Evolutionary conservation across 2,113 vertebrate species (phyloP).

Genomic region (Ramphastos sulfuratus): DNA sequence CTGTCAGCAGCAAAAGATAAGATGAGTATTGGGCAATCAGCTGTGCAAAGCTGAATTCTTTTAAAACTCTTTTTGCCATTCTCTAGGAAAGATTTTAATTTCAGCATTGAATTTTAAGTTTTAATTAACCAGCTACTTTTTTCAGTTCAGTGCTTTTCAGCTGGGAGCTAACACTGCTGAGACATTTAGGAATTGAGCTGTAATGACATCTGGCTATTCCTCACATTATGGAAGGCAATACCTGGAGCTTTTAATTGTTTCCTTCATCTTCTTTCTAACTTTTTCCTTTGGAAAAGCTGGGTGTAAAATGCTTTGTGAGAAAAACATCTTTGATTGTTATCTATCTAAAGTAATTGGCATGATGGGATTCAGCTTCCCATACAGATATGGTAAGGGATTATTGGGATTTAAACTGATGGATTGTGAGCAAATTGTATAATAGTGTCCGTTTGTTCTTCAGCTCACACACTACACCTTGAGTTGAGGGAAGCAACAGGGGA

Average conservation of each 20-base stretch:
- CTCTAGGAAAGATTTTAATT: slow-evolving; percentile 72
- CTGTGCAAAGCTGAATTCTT: slow-evolving; percentile 73
- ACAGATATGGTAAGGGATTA: neutral
- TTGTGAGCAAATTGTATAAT: neutral
- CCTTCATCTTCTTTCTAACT: slow-evolving; percentile 15
- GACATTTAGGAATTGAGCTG: slow-evolving; percentile 38
- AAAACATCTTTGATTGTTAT: neutral
- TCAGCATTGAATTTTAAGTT: slow-evolving; percentile 75
- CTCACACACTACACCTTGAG: rapidly evolving
- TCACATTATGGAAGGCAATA: slow-evolving; percentile 7
- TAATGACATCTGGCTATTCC: slow-evolving; percentile 26
- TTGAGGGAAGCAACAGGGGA: neutral
- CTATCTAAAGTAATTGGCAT: neutral
- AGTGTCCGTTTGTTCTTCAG: neutral
- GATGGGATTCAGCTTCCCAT: neutral
- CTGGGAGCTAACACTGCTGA: slow-evolving; percentile 48
- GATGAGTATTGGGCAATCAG: slow-evolving; percentile 66
- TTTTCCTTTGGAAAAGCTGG: slow-evolving; percentile 1
- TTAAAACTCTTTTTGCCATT: slow-evolving; percentile 70
- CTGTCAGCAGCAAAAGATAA: slow-evolving; percentile 49
- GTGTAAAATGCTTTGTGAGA: neutral
- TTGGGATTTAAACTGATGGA: neutral
- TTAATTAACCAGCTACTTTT: slow-evolving; percentile 77
- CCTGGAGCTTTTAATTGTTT: slow-evolving; percentile 48
- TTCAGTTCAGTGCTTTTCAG: slow-evolving; percentile 72